phyloP scores from a whole-genome alignment of 2,888 invertebrate genomes.

The Tenodera sinensis region DNA sequence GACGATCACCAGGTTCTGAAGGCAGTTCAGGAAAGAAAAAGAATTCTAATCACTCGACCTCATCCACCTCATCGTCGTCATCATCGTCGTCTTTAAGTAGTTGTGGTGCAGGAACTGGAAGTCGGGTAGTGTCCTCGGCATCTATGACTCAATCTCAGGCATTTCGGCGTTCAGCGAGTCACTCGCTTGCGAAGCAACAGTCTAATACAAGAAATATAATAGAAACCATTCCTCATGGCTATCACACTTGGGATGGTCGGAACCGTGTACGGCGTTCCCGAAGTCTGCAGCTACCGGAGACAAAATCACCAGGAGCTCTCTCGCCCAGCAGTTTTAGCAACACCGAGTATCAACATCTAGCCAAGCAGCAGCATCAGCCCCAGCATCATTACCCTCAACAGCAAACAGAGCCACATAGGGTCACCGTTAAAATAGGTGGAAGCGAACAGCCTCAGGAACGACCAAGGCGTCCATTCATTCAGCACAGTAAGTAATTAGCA shows the following conservation, averaged over 20 bases:
- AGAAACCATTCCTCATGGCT: constrained; percentile 5
- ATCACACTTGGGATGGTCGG: constrained; percentile 33
- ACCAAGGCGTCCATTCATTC: constrained; percentile 39
- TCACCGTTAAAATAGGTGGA: constrained; percentile 44
- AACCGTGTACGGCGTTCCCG: constrained; percentile 52
- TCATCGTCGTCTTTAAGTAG: constrained; percentile 38
- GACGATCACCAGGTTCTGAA: constrained; percentile 43
- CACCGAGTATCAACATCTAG: constrained; percentile 34
- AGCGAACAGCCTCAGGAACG: constrained; percentile 17
- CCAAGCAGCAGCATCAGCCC: constrained; percentile 36
- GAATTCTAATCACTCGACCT: constrained; percentile 37
- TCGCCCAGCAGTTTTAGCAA: constrained; percentile 37
- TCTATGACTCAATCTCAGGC: background rate
- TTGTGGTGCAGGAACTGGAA: constrained; percentile 4
- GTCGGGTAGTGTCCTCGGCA: background rate
- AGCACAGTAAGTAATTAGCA: constrained; percentile 39
- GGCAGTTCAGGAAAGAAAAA: constrained; percentile 40
- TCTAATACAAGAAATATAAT: constrained; percentile 13
- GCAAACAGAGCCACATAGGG: constrained; percentile 41
- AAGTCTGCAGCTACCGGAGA: constrained; percentile 62
- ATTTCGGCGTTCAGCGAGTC: background rate
- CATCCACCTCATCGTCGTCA: constrained; percentile 36
- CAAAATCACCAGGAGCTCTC: constrained; percentile 48
- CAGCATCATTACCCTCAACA: constrained; percentile 19
- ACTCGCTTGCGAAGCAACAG: constrained; percentile 5